Evolutionary conservation across 2,113 vertebrate species (phyloP), one percentile per base, ranked within the genome.

Genomic region (Bubo blakistoni): DNA sequence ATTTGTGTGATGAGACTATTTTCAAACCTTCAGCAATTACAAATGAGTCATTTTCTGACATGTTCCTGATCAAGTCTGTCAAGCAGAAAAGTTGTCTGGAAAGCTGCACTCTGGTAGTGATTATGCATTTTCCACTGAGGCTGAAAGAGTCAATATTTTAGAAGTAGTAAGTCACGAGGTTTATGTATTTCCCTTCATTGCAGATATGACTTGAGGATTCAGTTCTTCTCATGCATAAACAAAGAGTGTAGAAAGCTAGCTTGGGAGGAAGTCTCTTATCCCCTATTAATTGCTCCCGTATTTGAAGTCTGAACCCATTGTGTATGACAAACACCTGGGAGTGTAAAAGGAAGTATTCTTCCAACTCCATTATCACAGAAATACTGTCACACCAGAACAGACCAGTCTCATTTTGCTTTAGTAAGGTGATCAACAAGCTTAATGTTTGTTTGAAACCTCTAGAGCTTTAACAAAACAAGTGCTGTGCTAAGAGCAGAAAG

Each of bases 1-100:
- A 83, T 73, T 94, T 1, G 2, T 92, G 63, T 92, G 82, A 97
- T 69, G 40, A 93, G 54, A 66, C 54, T 94, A 93, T 94, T 97
- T 95, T 95, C 86, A 95, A 96, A 79, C n/a, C 49, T 73, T 90
- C 79, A 86, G 91, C 71, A 95, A 93, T 94, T 97, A 92, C 13
- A 65, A 88, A 88, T 94, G 82, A 92, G 62, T 97, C 94, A 95
- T 65, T 96, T 97, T 71, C 94, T 92, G 58, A 92, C 92, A 67
- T 66, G 62, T 30, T 94, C 47, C 73, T 79, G 82, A 93, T 86
- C 40, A 90, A 92, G 71, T 93, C 22, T 90, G 34, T 80, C 49
- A 93, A 77, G 71, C 62, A 92, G 58, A 90, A 92, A 93, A 94
- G 36, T 57, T 72, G 19, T 49, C 67, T 80, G 51, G 62, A 65